Evolutionary conservation across 2,888 invertebrate genomes (phyloP).

Genomic region (Mesorhabditis sp.): DNA sequence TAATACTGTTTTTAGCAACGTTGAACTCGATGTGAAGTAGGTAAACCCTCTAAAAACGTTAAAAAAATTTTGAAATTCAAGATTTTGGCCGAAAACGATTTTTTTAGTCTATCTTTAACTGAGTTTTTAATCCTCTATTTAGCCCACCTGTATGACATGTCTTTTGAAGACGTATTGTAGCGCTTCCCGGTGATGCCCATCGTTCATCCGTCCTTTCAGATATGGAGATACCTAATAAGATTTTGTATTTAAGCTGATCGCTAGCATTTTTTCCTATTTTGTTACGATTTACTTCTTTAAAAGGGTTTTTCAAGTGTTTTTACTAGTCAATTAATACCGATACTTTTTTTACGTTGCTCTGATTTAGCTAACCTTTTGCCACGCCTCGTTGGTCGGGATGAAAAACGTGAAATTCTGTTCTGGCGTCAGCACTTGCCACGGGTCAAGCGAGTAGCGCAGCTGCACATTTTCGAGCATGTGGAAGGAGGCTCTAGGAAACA

Average conservation of each 20-base stretch:
- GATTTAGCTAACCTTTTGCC: conserved; percentile 68
- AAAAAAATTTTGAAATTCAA: too few species aligned
- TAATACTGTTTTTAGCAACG: too few species aligned
- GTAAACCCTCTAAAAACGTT: too few species aligned
- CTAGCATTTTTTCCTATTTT: not conserved
- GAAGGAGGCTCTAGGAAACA: conserved; percentile 43
- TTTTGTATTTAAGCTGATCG: not conserved
- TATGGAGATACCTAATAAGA: conserved; percentile 34
- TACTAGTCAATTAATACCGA: not conserved
- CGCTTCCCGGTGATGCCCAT: conserved; percentile 56
- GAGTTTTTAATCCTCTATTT: not conserved
- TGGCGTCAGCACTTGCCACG: conserved; percentile 57
- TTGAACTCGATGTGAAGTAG: too few species aligned
- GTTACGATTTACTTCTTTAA: too few species aligned
- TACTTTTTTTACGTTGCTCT: not conserved
- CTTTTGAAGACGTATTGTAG: conserved; percentile 69
- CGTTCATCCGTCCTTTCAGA: conserved; percentile 47
- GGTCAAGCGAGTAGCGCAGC: conserved; percentile 54
- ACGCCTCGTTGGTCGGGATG: conserved; percentile 83
- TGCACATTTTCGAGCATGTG: conserved; percentile 53
- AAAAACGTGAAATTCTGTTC: conserved; percentile 77
- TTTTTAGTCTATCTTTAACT: too few species aligned
- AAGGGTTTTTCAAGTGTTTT: not conserved
- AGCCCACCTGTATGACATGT: conserved; percentile 75
- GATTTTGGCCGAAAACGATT: too few species aligned